Conservation (phyloP, 64 coral and sea anemone species). For the Cladopsammia gracilis region DNA sequence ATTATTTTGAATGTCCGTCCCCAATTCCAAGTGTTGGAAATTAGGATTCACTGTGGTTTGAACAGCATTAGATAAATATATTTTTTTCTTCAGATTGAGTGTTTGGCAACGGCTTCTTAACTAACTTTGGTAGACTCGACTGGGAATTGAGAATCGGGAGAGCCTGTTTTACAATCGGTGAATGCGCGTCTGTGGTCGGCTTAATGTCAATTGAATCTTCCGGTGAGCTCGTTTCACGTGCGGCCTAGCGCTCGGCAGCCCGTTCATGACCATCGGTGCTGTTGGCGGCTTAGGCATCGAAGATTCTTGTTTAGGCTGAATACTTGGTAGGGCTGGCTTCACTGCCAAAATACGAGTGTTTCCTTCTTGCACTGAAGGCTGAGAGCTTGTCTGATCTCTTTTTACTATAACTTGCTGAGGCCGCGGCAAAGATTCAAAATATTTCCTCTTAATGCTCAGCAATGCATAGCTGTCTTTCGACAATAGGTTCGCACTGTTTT, state of each 20-base stretch:
- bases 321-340: slow-evolving; percentile 13
- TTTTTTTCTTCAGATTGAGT: background rate
- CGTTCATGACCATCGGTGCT: background rate
- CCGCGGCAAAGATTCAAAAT: background rate
- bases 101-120: slow-evolving; percentile 14
- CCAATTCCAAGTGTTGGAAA: too few relatives aligned
- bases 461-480: background rate
- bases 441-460: background rate
- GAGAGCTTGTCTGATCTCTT: background rate
- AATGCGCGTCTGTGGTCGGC: background rate
- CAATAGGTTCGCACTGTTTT: background rate
- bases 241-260: background rate
- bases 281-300: background rate
- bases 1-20: too few relatives aligned
- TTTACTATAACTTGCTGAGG: background rate
- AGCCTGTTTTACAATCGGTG: slow-evolving; percentile 9
- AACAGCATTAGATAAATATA: background rate
- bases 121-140: background rate
- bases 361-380: background rate
- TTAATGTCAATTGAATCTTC: background rate
- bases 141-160: background rate
- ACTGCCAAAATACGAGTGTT: background rate
- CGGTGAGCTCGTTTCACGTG: background rate
- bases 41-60: too few relatives aligned
- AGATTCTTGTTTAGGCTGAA: background rate